Conservation (phyloP, 2,888 invertebrate species). For the Aphelenchoides bicaudatus region DNA sequence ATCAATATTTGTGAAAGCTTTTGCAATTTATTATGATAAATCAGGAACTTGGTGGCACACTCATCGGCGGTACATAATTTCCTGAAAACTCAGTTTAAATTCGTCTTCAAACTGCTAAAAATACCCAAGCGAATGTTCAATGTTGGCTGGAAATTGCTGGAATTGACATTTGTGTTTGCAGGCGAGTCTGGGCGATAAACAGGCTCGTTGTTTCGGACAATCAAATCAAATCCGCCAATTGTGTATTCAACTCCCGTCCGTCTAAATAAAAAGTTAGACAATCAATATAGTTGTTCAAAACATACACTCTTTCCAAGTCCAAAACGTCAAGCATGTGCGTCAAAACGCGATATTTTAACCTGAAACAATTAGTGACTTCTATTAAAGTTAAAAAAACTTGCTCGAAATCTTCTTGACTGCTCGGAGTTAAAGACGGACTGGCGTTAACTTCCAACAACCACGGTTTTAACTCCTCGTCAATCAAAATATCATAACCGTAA, state of each 20-base stretch:
- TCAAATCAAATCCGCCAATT: conserved; percentile 68
- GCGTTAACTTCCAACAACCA: conserved; percentile 65
- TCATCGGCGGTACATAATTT: conserved; percentile 21
- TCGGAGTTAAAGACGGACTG: conserved; percentile 67
- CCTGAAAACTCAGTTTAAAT: conserved; percentile 13
- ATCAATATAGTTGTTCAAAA: conserved; percentile 22
- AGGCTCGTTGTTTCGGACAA: conserved; percentile 65
- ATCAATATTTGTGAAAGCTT: no score
- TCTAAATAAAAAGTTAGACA: conserved; percentile 48
- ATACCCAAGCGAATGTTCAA: conserved; percentile 42
- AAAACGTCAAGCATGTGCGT: conserved; percentile 68
- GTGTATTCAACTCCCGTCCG: conserved; percentile 66
- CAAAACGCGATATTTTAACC: conserved; percentile 67
- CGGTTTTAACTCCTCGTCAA: conserved; percentile 67
- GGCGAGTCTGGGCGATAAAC: conserved; percentile 33
- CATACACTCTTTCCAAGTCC: conserved; percentile 65
- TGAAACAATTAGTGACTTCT: no score
- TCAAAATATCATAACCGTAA: conserved; percentile 69
- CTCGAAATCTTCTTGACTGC: conserved; percentile 67
- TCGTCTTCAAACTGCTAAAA: neutral
- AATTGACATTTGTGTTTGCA: conserved; percentile 20
- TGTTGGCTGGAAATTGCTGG: conserved; percentile 30
- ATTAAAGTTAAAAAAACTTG: no score
- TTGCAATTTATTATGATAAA: no score
- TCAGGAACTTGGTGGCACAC: conserved; percentile 5